Evolutionary conservation across 2,888 invertebrate species (phyloP), one percentile per base, ranked within the genome.

Genomic region (Chrysolina oricalcia): DNA sequence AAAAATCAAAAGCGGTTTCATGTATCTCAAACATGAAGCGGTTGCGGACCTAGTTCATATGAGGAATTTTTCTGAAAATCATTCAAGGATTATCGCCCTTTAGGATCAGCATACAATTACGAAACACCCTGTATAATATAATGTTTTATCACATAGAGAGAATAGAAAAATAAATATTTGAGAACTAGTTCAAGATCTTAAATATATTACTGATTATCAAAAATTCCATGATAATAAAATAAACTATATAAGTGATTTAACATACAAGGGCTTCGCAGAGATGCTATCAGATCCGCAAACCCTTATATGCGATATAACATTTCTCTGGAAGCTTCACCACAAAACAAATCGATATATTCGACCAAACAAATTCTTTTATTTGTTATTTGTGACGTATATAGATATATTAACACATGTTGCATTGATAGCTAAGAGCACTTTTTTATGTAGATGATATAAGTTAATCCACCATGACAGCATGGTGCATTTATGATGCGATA

Each of bases 201-300:
- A 43, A 41, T 64, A 66, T 62, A 50, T 71, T 65, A 41, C 21
- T 21, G 23, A 80, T 78, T 70, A 78, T 81, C 82, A 83, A 83
- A 83, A 83, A 83, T 82, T 81, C 82, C 81, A 81, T 78, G 76
- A 77, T 76, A 78, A 70, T 64, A 73, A 78, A 78, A 81, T 81
- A 81, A 80, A 81, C 81, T 81, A 81, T 82, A 82, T 81, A 81
- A 77, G 79, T 80, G 79, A 79, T 78, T 74, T 78, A 81, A 81
- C 79, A 79, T 75, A 75, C 67, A 70, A 63, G 59, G 50, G 53
- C 66, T 62, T 66, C 67, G 70, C 71, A 74, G 64, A 69, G 53
- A 21, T 17, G 48, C 3, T 5, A 53, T 53, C 13, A 21, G 21
- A 21, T 53, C 19, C 11, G 53, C 10, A 21, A 21, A 21, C 53